Evolutionary conservation across 2,888 invertebrate species (phyloP).

Genomic region (Epinotia demarniana): DNA sequence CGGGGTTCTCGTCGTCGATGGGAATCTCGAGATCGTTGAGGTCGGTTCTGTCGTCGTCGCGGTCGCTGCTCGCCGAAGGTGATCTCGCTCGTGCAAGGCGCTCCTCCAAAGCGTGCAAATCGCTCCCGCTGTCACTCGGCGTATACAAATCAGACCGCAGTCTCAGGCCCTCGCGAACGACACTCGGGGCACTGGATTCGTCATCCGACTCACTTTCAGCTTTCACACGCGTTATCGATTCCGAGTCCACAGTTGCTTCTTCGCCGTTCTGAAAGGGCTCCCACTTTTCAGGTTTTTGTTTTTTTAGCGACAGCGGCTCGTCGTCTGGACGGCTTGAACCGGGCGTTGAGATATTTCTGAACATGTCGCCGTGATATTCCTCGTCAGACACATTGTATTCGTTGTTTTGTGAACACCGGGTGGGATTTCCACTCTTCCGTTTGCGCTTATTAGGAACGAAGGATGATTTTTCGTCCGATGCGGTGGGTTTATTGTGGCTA

Average conservation of each 20-base stretch:
- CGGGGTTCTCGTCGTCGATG: conserved; percentile 94
- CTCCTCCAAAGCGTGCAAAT: conserved; percentile 80
- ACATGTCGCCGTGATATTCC: conserved; percentile 76
- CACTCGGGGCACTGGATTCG: conserved; percentile 79
- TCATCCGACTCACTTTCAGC: conserved; percentile 83
- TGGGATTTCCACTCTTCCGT: conserved; percentile 93
- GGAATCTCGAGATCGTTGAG: conserved; percentile 89
- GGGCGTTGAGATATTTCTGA: conserved; percentile 75
- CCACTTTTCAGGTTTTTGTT: conserved; percentile 77
- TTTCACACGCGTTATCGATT: conserved; percentile 73
- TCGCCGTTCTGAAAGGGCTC: conserved; percentile 80
- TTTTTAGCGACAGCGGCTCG: conserved; percentile 78
- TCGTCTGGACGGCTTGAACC: conserved; percentile 73
- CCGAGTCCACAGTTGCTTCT: conserved; percentile 73
- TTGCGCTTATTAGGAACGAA: conserved; percentile 88
- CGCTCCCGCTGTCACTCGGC: conserved; percentile 81
- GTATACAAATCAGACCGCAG: conserved; percentile 79
- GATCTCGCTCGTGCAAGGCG: conserved; percentile 81
- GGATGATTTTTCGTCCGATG: conserved; percentile 75
- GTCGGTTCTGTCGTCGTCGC: conserved; percentile 73
- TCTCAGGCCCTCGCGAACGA: conserved; percentile 78
- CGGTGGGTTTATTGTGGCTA: conserved; percentile 68
- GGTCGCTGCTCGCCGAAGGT: conserved; percentile 77
- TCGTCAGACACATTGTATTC: conserved; percentile 81
- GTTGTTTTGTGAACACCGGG: conserved; percentile 87